Evolutionary conservation across 2,888 invertebrate species (phyloP), one percentile per base, ranked within the genome.

Genomic region (Rotaria sp.): DNA sequence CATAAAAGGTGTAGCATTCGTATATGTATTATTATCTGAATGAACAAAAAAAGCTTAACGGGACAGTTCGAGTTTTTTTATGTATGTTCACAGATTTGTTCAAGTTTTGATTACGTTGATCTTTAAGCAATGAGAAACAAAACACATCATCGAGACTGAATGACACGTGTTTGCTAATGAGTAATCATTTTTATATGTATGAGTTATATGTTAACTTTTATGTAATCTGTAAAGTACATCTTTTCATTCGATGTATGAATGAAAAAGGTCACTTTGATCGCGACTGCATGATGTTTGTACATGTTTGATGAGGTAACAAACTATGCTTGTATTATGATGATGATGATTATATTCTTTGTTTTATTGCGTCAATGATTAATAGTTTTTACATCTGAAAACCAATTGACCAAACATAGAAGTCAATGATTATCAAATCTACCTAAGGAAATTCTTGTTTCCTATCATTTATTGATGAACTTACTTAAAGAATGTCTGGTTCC

Each of bases 241-340:
- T 67, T 35, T 67, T 67, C 35, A 35, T 18, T 67, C 67, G 11
- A 18, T 67, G 18, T 21, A 67, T 67, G 30, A 35, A 67, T 4
- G 15, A 59, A 59, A 67, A 67, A 67, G 67, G 67, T 67, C 67
- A 67, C 35, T 67, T 67, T 67, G 67, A 67, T 67, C 67, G 15
- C 35, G 35, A 67, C 21, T 35, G 67, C 8, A 67, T 38, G 30
- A 38, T 67, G 67, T 67, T 67, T 67, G 59, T 30, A n/a, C 59
- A 11, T 59, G 59, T 59, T n/a, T 59, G 67, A 67, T 67, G 67
- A 67, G 35, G 35, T 67, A 67, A 67, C 30, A 35, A 67, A 67
- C 67, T 21, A 67, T 38, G 67, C 26, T 38, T 67, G 67, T 67
- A 30, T 59, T 67, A 30, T 59, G 30, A 35, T 21, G 2, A 0